Conservation (phyloP, 2,113 vertebrate species). For the Chionomys nivalis region DNA sequence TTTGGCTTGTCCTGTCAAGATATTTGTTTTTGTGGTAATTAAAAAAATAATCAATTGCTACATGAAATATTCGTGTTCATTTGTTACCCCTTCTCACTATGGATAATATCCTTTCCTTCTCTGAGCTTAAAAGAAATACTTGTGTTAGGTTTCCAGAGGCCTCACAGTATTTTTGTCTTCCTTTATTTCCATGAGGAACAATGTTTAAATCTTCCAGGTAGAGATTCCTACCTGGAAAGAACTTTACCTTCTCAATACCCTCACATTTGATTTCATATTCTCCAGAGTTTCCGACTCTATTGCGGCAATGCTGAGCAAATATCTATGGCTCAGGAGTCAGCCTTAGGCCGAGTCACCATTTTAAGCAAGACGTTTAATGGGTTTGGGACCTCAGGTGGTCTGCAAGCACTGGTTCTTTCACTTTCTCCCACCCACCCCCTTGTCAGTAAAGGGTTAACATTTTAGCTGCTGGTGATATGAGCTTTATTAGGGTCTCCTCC, state of each 20-base stretch:
- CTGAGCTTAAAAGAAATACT: neutral
- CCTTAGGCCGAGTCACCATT: constrained; percentile 86
- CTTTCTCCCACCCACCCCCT: constrained; percentile 37
- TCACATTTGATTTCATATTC: constrained; percentile 84
- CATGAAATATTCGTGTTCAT: neutral
- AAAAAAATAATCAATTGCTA: neutral
- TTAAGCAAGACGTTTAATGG: constrained; percentile 86
- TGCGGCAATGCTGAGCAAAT: constrained; percentile 88
- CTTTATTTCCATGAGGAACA: constrained; percentile 51
- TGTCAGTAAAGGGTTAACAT: constrained; percentile 75
- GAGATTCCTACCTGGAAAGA: constrained; percentile 65
- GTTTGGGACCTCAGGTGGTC: constrained; percentile 78
- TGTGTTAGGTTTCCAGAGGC: constrained; percentile 65
- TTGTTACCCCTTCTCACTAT: neutral
- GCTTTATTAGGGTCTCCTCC: constrained; percentile 73
- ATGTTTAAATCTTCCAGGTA: constrained; percentile 68
- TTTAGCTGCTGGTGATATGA: constrained; percentile 67
- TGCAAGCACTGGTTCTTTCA: constrained; percentile 37
- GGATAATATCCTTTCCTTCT: neutral
- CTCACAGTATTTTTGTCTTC: constrained; percentile 35
- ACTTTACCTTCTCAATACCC: constrained; percentile 77
- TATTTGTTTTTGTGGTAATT: constrained; percentile 2
- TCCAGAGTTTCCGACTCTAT: constrained; percentile 88
- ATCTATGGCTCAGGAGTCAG: constrained; percentile 89
- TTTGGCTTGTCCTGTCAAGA: neutral